These are phyloP conservation scores for Synanthedon formicaeformis DNA, from an alignment of 2,888 invertebrate genomes.

Conservation along the genomic window DNA sequence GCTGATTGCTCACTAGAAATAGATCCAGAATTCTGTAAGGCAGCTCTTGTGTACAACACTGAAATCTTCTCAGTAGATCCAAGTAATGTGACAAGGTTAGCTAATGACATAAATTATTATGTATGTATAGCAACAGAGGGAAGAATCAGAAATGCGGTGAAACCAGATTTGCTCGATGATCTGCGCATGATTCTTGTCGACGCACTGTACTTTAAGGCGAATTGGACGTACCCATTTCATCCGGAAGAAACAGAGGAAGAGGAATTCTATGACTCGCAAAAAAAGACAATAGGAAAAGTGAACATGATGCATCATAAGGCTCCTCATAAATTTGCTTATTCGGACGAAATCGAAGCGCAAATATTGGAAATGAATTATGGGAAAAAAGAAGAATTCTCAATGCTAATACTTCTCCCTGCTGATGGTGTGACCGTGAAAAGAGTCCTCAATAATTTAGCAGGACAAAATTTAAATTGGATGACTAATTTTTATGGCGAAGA, in stretches of 20 bases:
- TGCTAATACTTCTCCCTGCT: slow-evolving; percentile 75
- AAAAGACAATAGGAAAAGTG: slow-evolving; percentile 65
- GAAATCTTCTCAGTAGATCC: slow-evolving; percentile 70
- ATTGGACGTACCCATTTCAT: slow-evolving; percentile 77
- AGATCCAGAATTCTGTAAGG: slow-evolving; percentile 50
- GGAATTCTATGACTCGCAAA: slow-evolving; percentile 71
- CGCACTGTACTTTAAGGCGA: slow-evolving; percentile 78
- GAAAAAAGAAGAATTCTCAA: slow-evolving; percentile 69
- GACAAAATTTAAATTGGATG: slow-evolving; percentile 60
- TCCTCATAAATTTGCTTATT: slow-evolving; percentile 64
- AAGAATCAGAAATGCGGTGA: slow-evolving; percentile 75
- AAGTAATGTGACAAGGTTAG: slow-evolving; percentile 51
- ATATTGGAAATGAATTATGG: slow-evolving; percentile 79
- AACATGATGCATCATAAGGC: slow-evolving; percentile 82
- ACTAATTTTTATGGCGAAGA: slow-evolving; percentile 51
- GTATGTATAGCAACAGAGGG: slow-evolving; percentile 76
- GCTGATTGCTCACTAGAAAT: slow-evolving; percentile 37
- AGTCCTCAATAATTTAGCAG: slow-evolving; percentile 62
- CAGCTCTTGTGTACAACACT: slow-evolving; percentile 59
- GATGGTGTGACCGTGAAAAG: slow-evolving; percentile 61
- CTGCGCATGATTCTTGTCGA: slow-evolving; percentile 73
- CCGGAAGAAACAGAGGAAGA: slow-evolving; percentile 62
- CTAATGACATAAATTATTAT: slow-evolving; percentile 75
- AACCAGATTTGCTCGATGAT: slow-evolving; percentile 45
- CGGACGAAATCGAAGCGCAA: slow-evolving; percentile 68